A percentile compares a stretch with the other conserved stretches of the same genome.
Conservation (phyloP, 2,113 vertebrate genomes). For the Microcebus tavaratra region DNA sequence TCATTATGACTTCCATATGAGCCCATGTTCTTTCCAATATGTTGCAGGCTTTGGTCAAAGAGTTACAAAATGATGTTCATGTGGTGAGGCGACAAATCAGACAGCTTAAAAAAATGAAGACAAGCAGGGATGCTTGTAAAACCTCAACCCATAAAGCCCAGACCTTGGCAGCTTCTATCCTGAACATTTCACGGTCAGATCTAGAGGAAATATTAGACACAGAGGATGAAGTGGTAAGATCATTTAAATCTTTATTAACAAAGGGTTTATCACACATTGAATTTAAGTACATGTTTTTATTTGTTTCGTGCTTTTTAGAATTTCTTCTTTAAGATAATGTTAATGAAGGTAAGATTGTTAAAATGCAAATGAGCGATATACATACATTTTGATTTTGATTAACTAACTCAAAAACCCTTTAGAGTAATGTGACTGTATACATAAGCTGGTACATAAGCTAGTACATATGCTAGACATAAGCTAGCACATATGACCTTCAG, state of each 20-base stretch:
- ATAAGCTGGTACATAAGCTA: not conserved
- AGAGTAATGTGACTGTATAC: slow-evolving; percentile 3
- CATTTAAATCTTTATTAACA: slow-evolving; percentile 46
- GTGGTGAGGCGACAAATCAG: slow-evolving; percentile 88
- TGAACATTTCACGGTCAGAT: slow-evolving; percentile 93
- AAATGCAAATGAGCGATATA: not conserved
- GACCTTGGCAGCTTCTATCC: slow-evolving; percentile 92
- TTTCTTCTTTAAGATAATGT: slow-evolving; percentile 62
- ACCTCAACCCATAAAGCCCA: slow-evolving; percentile 91
- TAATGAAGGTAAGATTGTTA: slow-evolving; percentile 27
- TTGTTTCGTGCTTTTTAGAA: slow-evolving; percentile 53
- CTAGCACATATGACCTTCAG: not conserved
- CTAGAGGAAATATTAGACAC: slow-evolving; percentile 91
- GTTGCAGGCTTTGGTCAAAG: slow-evolving; percentile 87
- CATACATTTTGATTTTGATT: not conserved
- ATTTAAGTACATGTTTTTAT: not conserved
- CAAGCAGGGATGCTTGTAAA: slow-evolving; percentile 82
- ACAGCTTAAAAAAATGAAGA: slow-evolving; percentile 84
- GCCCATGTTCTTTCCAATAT: slow-evolving; percentile 73
- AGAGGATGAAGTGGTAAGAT: slow-evolving; percentile 89
- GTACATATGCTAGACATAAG: not conserved
- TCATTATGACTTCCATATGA: slow-evolving; percentile 53
- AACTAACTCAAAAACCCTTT: not conserved
- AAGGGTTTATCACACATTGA: not conserved
- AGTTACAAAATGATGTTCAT: slow-evolving; percentile 88